phyloP scores from a whole-genome alignment of 1,140 invertebrate genomes.

The Penaeus chinensis region DNA sequence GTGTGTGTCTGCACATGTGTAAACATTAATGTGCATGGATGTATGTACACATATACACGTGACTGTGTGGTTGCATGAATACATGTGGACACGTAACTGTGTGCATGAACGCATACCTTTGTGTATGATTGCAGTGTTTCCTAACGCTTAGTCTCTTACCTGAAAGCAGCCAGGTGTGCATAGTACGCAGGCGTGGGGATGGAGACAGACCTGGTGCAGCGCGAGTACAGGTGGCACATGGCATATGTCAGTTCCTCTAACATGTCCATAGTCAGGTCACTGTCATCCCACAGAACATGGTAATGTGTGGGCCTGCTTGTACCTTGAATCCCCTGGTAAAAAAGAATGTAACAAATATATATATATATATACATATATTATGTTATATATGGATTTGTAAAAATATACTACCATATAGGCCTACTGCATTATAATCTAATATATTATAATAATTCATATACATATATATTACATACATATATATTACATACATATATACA shows the following conservation, averaged over 20 bases:
- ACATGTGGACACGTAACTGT: too few relatives aligned
- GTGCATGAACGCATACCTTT: background rate
- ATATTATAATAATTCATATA: too few relatives aligned
- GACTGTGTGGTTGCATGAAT: too few relatives aligned
- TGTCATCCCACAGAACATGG: slow-evolving; percentile 86
- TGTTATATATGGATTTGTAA: background rate
- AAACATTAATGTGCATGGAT: too few relatives aligned
- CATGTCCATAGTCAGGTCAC: slow-evolving; percentile 78
- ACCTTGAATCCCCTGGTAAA: slow-evolving; percentile 74
- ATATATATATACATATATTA: background rate
- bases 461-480: too few relatives aligned
- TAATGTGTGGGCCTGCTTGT: slow-evolving; percentile 91
- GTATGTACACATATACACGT: too few relatives aligned
- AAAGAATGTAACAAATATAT: background rate
- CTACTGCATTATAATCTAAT: too few relatives aligned
- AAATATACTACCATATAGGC: background rate
- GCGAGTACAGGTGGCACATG: slow-evolving; percentile 88
- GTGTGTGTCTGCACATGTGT: too few relatives aligned
- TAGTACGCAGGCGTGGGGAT: slow-evolving; percentile 96
- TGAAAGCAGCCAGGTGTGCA: slow-evolving; percentile 89
- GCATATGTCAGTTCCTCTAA: slow-evolving; percentile 87
- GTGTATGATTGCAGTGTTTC: background rate
- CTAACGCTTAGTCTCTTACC: slow-evolving; percentile 69
- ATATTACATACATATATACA: too few relatives aligned
- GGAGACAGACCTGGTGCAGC: slow-evolving; percentile 88